Conservation (phyloP, 2,888 invertebrate genomes). For the Xestoiulus laeticollis region DNA sequence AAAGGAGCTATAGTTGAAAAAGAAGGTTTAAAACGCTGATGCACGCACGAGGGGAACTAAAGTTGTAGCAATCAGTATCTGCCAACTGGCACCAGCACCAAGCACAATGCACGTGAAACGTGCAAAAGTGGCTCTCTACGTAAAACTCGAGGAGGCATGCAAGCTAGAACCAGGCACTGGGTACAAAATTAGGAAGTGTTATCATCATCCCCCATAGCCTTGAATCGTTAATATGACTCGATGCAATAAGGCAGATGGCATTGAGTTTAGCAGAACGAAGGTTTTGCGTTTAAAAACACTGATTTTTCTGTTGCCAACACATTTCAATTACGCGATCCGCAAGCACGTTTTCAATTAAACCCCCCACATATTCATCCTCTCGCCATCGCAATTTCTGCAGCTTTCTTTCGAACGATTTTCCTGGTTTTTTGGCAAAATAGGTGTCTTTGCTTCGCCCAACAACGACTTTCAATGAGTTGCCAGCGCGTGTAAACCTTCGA, state of each 20-base stretch:
- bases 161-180: neutral
- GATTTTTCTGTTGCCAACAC: neutral
- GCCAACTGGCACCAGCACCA: neutral
- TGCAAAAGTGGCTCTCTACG: too few species aligned
- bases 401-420: neutral
- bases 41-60: neutral
- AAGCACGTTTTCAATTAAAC: neutral
- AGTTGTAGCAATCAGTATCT: neutral
- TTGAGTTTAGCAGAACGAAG: neutral
- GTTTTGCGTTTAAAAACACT: neutral
- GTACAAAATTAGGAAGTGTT: neutral
- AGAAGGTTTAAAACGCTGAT: neutral
- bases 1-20: neutral
- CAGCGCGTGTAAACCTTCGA: neutral
- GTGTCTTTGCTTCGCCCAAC: neutral
- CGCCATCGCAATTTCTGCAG: neutral
- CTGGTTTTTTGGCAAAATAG: neutral
- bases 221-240: constrained; percentile 38
- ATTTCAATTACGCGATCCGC: neutral
- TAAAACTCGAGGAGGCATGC: neutral
- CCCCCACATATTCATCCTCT: neutral
- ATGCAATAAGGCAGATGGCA: constrained; percentile 27
- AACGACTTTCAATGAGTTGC: neutral
- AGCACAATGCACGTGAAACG: neutral
- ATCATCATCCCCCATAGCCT: constrained; percentile 36